Base-by-base conservation (phyloP, 1,140 invertebrate genomes). In the Atta colombica region DNA sequence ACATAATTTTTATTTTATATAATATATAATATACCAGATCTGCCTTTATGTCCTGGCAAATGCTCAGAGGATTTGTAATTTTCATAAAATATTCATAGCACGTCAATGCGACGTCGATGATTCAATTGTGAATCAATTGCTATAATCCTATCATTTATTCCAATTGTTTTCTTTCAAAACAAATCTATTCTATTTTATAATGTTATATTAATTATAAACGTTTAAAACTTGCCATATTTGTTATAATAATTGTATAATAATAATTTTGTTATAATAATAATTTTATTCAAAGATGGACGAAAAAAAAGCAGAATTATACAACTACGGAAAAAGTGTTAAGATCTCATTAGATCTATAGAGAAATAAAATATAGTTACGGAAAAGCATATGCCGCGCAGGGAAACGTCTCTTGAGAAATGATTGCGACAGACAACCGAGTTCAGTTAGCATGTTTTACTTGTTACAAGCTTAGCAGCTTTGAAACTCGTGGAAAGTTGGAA, bases 401-500 rank as follows among this genome's bases (percentile, higher is more conserved):
- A 82, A 61, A 72, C 18, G 35, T 18, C 68, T 74, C 39, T 55
- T 82, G 80, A 74, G 80, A 82, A 71, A 82, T 49, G 39, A 3
- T 61, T 61, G 80, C 71, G 69, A 84, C 69, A 74, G 68, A 72
- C 66, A 68, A 82, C 51, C 39, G 78, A 84, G 55, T 75, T 84
- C 69, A 63, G 69, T 84, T 84, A 84, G 55, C 55, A 39, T 84
- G 69, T 84, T 74, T 61, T 84, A 82, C 80, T 74, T 61, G 69
- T 61, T 75, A 84, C 69, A 51, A 49, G 55, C 77, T 71, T 55
- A 28, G 55, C 55, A 63, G 55, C 55, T 84, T 84, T 74, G 80
- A 84, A 61, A 84, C 80, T 84, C 69, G 80, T 14, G 14, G 55
- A 75, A 84, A 84, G 80, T 84, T 84, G 45, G 80, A 74, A 84